Evolutionary conservation across 2,113 vertebrate species (phyloP).

Genomic region (Symphodus melops): DNA sequence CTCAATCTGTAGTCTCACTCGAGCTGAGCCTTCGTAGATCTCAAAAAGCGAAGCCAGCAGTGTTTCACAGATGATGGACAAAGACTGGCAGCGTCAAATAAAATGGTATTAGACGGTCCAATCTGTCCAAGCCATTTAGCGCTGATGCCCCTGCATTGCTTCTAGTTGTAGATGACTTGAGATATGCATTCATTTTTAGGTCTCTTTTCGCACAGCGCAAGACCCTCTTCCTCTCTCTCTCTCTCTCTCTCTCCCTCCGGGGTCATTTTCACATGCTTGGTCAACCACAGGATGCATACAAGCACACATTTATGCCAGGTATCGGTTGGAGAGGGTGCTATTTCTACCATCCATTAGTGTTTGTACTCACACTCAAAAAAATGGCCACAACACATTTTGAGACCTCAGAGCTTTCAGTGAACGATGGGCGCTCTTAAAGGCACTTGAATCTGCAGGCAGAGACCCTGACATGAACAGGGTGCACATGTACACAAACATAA

Average conservation of each 20-base stretch:
- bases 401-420: constrained; percentile 41
- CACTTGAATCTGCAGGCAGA: constrained; percentile 35
- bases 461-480: constrained; percentile 26
- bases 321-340: constrained; percentile 24
- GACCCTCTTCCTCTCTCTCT: constrained; percentile 2
- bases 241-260: constrained; percentile 2
- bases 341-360: constrained; percentile 49
- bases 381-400: constrained; percentile 45
- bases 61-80: constrained; percentile 59
- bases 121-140: constrained; percentile 60
- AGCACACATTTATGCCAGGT: constrained; percentile 28
- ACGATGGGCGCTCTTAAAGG: constrained; percentile 30
- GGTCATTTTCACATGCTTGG: constrained; percentile 40
- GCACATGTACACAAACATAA: not conserved
- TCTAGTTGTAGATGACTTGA: constrained; percentile 43
- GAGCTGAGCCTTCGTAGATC: constrained; percentile 46
- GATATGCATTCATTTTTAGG: constrained; percentile 44
- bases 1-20: constrained; percentile 47
- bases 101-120: constrained; percentile 63
- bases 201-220: constrained; percentile 6
- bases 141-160: constrained; percentile 29
- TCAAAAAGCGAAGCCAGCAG: constrained; percentile 51
- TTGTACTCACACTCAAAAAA: constrained; percentile 33
- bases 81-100: constrained; percentile 64
- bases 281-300: constrained; percentile 25